Base-by-base conservation (phyloP, 2,888 invertebrate species). In the Mystacides longicornis region DNA sequence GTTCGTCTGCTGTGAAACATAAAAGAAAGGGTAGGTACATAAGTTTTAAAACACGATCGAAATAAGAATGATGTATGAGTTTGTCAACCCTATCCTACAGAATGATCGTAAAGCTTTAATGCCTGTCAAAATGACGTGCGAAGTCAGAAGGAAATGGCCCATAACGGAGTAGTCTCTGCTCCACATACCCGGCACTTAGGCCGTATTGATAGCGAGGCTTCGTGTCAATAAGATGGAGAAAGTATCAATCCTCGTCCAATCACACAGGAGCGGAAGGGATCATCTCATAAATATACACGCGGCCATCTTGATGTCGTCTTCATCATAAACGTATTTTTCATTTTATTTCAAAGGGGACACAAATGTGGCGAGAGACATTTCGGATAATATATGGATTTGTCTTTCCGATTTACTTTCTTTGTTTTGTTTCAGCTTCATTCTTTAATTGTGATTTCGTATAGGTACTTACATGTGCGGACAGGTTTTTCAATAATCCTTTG, bases 81-180 rank as follows among this genome's bases (percentile, higher is more conserved):
- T 3, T 45, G 45, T 11, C 45, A 45, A 21, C 45, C 45, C 45
- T 45, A 21, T 37, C 45, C 9, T 20, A 45, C 20, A 31, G 14
- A 9, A 5, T 3, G 43, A 51, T 48, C 54, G 57, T 57, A 57
- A 57, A 57, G 50, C 57, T 54, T 54, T 57, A 57, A 54, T 57
- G 57, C 49, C 57, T 50, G 49, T 57, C 47, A 54, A 51, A 57
- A 57, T 54, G 57, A 57, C 54, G 57, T 57, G 57, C 57, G 51
- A 57, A 57, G 57, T 57, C 57, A 57, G 54, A 57, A 51, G 57
- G 57, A 57, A 50, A 51, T 51, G 23, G 51, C 51, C 51, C 42
- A 51, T 51, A 33, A 51, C 42, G 18, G 51, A 22, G 45, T 45
- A 45, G 45, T 19, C 20, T 45, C 45, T 45, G 45, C 16, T 20